phyloP scores from a whole-genome alignment of 2,888 invertebrate genomes.

The Sarcophaga caerulescens region DNA sequence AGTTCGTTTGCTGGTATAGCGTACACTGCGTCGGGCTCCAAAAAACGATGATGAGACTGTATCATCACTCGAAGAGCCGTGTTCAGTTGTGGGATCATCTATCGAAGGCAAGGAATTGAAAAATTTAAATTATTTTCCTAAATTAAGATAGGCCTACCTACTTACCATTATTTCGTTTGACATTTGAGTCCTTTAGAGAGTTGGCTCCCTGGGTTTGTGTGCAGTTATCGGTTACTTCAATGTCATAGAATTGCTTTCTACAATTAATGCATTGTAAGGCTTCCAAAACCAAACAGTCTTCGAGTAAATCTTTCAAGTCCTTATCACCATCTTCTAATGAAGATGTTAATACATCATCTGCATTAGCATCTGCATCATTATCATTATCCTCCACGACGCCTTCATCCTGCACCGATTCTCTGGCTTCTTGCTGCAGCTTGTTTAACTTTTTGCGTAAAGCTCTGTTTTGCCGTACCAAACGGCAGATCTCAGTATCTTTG shows the following conservation, averaged over 20 bases:
- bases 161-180: constrained; percentile 75
- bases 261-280: constrained; percentile 80
- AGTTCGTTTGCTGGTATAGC: constrained; percentile 81
- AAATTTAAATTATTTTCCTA: neutral
- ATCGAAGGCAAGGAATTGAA: neutral
- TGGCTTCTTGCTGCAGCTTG: constrained; percentile 68
- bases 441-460: constrained; percentile 75
- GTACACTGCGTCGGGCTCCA: constrained; percentile 80
- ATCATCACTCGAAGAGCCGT: constrained; percentile 81
- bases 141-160: neutral
- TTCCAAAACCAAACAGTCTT: constrained; percentile 76
- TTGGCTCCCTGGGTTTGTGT: constrained; percentile 74
- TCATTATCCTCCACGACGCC: constrained; percentile 71
- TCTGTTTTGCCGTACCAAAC: constrained; percentile 77
- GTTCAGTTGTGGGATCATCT: constrained; percentile 76
- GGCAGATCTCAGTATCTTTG: constrained; percentile 79
- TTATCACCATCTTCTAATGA: constrained; percentile 70
- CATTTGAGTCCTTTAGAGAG: constrained; percentile 70
- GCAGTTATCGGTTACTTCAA: constrained; percentile 77
- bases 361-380: no score
- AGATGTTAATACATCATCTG: constrained; percentile 61
- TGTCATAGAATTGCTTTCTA: constrained; percentile 80
- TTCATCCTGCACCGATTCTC: constrained; percentile 71
- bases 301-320: constrained; percentile 65
- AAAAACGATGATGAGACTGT: constrained; percentile 81